Percentiles rank a stretch among this genome's conserved stretches.
These are phyloP conservation scores for Scaptomyza polygonia DNA, from an alignment of 2,888 invertebrate species.

Conservation along the genomic window DNA sequence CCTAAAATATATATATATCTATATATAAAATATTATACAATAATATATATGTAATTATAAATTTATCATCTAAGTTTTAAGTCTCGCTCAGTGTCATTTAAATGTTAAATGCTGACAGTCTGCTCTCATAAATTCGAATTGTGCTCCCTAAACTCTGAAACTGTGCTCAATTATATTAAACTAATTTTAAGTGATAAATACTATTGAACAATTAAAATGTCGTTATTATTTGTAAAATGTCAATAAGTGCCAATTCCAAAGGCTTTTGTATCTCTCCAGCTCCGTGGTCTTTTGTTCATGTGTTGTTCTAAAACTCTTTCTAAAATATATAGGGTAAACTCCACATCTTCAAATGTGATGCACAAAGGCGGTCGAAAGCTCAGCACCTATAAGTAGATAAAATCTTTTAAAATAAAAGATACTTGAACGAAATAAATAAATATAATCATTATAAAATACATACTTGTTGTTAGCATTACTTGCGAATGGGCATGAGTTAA, in stretches of 20 bases:
- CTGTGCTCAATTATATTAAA: conserved; percentile 46
- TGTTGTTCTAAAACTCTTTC: conserved; percentile 73
- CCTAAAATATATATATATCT: conserved; percentile 53
- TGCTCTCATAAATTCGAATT: conserved; percentile 36
- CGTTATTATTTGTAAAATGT: background rate
- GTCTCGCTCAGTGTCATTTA: conserved; percentile 45
- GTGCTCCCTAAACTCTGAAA: conserved; percentile 38
- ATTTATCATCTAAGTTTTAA: conserved; percentile 30
- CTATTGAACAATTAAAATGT: conserved; percentile 7
- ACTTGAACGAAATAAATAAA: background rate
- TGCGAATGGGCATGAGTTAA: conserved; percentile 58
- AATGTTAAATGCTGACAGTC: conserved; percentile 50
- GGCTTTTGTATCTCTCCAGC: conserved; percentile 68
- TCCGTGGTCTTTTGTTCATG: conserved; percentile 75
- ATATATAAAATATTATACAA: conserved; percentile 21
- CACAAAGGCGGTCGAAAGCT: conserved; percentile 98
- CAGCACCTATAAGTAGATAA: conserved; percentile 88
- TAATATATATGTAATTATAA: conserved; percentile 23
- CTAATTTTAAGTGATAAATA: conserved; percentile 46
- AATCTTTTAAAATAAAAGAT: background rate
- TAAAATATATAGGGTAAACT: conserved; percentile 89
- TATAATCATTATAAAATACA: conserved; percentile 26
- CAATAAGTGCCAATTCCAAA: conserved; percentile 11
- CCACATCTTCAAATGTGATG: conserved; percentile 92
- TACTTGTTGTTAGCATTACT: conserved; percentile 50